Base-by-base conservation (phyloP, 2,797 vertebrate genomes). In the Eidolon dupreanum region DNA sequence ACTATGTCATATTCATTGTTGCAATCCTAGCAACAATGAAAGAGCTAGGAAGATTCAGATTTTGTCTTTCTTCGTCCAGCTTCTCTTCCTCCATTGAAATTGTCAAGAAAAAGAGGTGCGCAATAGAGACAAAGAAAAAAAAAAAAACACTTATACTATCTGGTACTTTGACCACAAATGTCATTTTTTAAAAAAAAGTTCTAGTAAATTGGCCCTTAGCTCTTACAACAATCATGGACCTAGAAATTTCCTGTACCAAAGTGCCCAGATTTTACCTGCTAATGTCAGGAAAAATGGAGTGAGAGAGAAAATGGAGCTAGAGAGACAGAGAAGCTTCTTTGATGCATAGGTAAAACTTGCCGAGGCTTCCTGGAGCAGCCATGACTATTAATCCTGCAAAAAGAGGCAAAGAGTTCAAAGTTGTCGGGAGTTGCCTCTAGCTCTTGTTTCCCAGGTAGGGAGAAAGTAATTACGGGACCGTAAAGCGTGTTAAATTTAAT, bases 331-430 rank as follows among this genome's bases (percentile, higher is more conserved):
- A 81, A n/a, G 6, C 33, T 77, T 51, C 26, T 57, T 2, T 31
- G 53, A 46, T 9, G 33, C 17, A 16, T 20, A 4, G 6, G 43
- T 75, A 19, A 49, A 28, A 24, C 9, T 65, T 31, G 6, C 12
- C 4, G 19, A 9, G 6, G 7, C 1, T 0, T 24, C 10, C 24
- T 71, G 10, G 33, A 12, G 19, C 24, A 70, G 13, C n/a, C 12
- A 0, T 5, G 59, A 10, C 59, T 36, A 2, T 16, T 9, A 6
- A 36, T 13, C 17, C 13, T 66, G 8, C 28, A 17, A 19, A 16
- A 4, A 46, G 26, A 77, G 8, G 20, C 1, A 15, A 13, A 12
- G 24, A 65, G 22, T 12, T 61, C 61, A 38, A n/a, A 19, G 16
- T 3, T 51, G 6, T 9, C 26, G 5, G 12, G 3, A 13, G 6